Percentiles rank a stretch among this genome's conserved stretches.
phyloP scores from a whole-genome alignment of 1,140 invertebrate species.

The Neodiprion fabricii region DNA sequence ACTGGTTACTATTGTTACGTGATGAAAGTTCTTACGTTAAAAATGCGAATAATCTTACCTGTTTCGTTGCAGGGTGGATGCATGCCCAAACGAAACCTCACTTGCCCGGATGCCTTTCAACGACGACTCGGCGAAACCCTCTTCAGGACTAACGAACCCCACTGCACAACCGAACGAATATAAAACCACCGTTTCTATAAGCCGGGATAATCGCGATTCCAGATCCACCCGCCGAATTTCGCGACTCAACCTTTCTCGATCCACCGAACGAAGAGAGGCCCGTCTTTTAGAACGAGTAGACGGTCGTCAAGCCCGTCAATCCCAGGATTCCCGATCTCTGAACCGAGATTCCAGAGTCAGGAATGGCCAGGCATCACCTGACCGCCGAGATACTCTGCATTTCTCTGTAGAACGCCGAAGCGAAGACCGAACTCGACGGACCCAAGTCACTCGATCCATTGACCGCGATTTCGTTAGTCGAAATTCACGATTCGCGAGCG shows the following conservation, averaged over 20 bases:
- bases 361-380: background rate
- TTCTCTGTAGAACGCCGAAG: background rate
- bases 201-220: background rate
- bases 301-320: background rate
- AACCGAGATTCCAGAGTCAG: background rate
- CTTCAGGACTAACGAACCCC: background rate
- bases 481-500: background rate
- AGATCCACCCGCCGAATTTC: background rate
- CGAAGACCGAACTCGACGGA: background rate
- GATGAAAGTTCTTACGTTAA: background rate
- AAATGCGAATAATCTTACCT: slow-evolving; percentile 10
- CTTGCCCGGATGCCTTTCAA: slow-evolving; percentile 26
- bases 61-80: slow-evolving; percentile 42
- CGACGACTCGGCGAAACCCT: slow-evolving; percentile 18
- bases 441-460: background rate
- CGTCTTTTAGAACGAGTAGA: background rate
- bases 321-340: background rate
- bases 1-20: background rate
- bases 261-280: background rate
- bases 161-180: slow-evolving; percentile 6
- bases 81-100: slow-evolving; percentile 43
- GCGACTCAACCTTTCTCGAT: background rate
- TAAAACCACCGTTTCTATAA: slow-evolving; percentile 4
- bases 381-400: background rate
- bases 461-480: background rate